Percentiles rank a stretch among this genome's conserved stretches.
phyloP scores from a whole-genome alignment of 37 sponge, comb jelly and placozoan species.

The Axinella damicornis region DNA sequence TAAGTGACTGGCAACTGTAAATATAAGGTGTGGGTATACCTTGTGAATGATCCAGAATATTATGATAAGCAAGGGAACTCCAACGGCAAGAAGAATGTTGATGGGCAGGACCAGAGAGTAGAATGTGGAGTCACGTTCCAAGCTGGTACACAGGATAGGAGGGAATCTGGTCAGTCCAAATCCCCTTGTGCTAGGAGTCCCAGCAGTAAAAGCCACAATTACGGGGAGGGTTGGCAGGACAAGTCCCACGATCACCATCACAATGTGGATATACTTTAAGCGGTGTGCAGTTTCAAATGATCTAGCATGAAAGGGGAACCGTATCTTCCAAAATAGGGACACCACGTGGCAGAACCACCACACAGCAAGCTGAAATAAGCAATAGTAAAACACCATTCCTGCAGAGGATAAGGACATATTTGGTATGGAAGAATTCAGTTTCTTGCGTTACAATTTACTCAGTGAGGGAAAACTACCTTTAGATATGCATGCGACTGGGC shows the following conservation, averaged over 20 bases:
- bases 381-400: constrained; percentile 8
- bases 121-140: not conserved
- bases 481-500: no score
- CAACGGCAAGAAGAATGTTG: constrained; percentile 18
- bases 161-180: constrained; percentile 47
- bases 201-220: not conserved
- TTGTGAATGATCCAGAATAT: constrained; percentile 40
- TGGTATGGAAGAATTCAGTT: no score
- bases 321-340: not conserved
- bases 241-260: not conserved
- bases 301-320: not conserved
- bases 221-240: not conserved
- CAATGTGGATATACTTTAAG: not conserved
- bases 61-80: constrained; percentile 25
- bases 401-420: no score
- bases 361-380: not conserved
- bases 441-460: no score
- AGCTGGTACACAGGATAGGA: constrained; percentile 25
- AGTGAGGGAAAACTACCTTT: no score
- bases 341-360: constrained; percentile 12
- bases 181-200: not conserved
- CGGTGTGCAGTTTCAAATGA: not conserved
- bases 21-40: constrained; percentile 1
- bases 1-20: no score
- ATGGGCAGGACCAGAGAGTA: constrained; percentile 41